phyloP scores from a whole-genome alignment of 2,888 invertebrate species.

The Cecidostiba fungosa region DNA sequence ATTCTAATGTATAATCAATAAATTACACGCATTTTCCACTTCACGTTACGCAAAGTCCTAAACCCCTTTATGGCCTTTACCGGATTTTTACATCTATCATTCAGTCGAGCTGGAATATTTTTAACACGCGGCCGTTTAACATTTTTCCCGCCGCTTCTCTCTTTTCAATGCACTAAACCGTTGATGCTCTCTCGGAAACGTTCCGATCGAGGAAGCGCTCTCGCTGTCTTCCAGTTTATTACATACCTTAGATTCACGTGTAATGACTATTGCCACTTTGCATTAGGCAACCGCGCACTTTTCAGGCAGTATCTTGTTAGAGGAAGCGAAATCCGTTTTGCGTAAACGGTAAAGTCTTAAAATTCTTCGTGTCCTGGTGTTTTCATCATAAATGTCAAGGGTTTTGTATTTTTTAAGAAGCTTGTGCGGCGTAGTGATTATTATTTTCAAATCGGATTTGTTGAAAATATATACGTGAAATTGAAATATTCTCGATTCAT shows the following conservation, averaged over 20 bases:
- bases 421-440: too few relatives aligned
- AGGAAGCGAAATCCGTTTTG: slow-evolving; percentile 16
- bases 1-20: neutral
- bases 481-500: too few relatives aligned
- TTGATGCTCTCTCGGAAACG: slow-evolving; percentile 28
- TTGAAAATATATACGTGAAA: too few relatives aligned
- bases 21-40: neutral
- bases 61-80: neutral
- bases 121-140: neutral
- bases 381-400: neutral
- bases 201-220: slow-evolving; percentile 43
- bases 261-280: slow-evolving; percentile 59
- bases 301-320: neutral
- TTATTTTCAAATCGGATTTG: too few relatives aligned
- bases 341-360: slow-evolving; percentile 11
- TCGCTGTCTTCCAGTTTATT: slow-evolving; percentile 39
- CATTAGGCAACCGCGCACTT: slow-evolving; percentile 42
- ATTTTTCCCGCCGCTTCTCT: neutral
- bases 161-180: slow-evolving; percentile 13
- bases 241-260: slow-evolving; percentile 47
- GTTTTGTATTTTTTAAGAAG: neutral
- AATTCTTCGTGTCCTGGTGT: neutral
- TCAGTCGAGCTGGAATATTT: neutral
- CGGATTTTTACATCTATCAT: neutral
- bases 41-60: neutral